phyloP scores from a whole-genome alignment of 2,113 vertebrate genomes.

The Corvus hawaiiensis region DNA sequence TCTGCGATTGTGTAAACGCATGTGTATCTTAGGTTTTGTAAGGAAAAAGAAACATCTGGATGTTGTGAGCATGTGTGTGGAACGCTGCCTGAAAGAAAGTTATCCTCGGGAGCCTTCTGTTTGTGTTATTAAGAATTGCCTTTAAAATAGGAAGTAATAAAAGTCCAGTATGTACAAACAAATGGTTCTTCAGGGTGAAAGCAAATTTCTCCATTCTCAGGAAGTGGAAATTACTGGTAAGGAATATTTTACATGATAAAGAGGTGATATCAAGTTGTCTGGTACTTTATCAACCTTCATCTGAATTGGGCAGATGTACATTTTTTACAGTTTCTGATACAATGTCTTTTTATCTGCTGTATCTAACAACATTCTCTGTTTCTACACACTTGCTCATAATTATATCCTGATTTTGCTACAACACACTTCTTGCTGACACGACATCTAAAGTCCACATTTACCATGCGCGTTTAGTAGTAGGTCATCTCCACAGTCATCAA shows the following conservation, averaged over 20 bases:
- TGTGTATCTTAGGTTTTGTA: neutral
- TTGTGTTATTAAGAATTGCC: neutral
- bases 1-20: neutral
- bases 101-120: neutral
- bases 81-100: neutral
- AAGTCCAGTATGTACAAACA: neutral
- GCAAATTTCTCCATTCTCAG: neutral
- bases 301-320: neutral
- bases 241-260: neutral
- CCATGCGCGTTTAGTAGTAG: accelerated
- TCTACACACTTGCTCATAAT: neutral
- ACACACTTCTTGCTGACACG: neutral
- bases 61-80: neutral
- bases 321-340: neutral
- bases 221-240: neutral
- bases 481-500: neutral
- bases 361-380: neutral
- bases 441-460: neutral
- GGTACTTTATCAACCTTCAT: neutral
- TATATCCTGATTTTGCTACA: neutral
- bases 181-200: neutral
- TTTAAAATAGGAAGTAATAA: neutral
- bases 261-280: neutral
- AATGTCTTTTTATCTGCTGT: neutral
- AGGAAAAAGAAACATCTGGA: neutral